Base-by-base conservation (phyloP, 2,113 vertebrate species). In the Halichoeres trimaculatus region DNA sequence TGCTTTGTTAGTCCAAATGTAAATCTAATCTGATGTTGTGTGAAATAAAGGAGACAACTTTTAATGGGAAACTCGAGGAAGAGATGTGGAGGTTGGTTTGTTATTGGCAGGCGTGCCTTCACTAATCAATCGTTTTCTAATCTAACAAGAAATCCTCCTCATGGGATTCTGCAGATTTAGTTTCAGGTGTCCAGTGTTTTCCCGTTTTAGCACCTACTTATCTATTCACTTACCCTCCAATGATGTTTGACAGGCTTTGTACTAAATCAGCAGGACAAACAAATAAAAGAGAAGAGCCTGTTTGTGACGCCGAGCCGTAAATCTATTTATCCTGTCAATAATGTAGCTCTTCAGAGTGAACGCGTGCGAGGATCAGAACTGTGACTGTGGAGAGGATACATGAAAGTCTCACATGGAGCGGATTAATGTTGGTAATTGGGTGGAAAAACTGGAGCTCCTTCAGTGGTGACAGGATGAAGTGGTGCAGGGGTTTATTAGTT, bases 341-440 rank as follows among this genome's bases (percentile, higher is more conserved):
- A 20, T 75, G 78, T 17, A 20, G 23, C 41, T 64, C 50, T 61
- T 61, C 45, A 40, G 38, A 66, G 36, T 76, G 72, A 66, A 55
- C 63, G 7, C 11, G 67, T 62, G 41, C 22, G n/a, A 24, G 34
- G 55, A 26, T 57, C 30, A 20, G 73, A 56, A 62, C 70, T 59
- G 69, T 71, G 68, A 36, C 58, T 43, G 65, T 23, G 5, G 38
- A 53, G 64, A 38, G 52, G 22, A 41, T 64, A 53, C 72, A 59
- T 74, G 47, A 65, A 58, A 64, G 70, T 76, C 22, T 76, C 71
- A 71, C 59, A 70, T 64, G 52, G 73, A 30, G 43, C 72, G 77
- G 65, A 85, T 87, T 67, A 80, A 84, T 66, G 65, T 19, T 10
- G 51, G 58, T 71, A 84, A 85, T 70, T 84, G 63, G 81, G 71